Evolutionary conservation across 64 coral and sea anemone species (phyloP).

Genomic region (Montipora capricornis): DNA sequence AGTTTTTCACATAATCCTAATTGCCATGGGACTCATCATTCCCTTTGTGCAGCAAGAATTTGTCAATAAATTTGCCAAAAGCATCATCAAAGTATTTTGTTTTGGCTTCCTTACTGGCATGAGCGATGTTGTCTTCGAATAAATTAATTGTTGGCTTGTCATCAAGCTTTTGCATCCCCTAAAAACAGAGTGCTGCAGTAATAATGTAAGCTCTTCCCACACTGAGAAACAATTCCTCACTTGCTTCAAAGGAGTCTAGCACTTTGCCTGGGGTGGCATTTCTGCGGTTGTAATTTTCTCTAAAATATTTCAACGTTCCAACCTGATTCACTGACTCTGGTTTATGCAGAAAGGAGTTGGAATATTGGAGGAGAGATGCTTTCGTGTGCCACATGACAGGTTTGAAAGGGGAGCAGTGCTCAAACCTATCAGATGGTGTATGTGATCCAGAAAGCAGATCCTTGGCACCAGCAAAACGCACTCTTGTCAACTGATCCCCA

Average conservation of each 20-base stretch:
- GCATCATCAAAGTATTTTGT: slow-evolving; percentile 59
- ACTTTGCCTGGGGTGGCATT: slow-evolving; percentile 71
- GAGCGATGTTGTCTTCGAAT: slow-evolving; percentile 54
- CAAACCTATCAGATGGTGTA: slow-evolving; percentile 81
- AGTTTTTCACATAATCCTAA: slow-evolving; percentile 71
- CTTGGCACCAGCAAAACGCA: slow-evolving; percentile 80
- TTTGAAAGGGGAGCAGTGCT: slow-evolving; percentile 87
- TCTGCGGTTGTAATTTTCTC: slow-evolving; percentile 68
- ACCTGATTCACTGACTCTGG: slow-evolving; percentile 70
- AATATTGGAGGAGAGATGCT: slow-evolving; percentile 74
- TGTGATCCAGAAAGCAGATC: slow-evolving; percentile 74
- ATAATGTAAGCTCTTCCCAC: slow-evolving; percentile 64
- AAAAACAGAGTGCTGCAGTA: slow-evolving; percentile 55
- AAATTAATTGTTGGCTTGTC: slow-evolving; percentile 29
- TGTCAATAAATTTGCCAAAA: slow-evolving; percentile 77
- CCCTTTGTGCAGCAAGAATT: slow-evolving; percentile 65
- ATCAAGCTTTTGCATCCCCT: slow-evolving; percentile 36
- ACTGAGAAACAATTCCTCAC: slow-evolving; percentile 75
- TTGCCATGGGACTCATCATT: slow-evolving; percentile 27
- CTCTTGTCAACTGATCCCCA: slow-evolving; percentile 63
- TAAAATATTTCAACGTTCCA: slow-evolving; percentile 77
- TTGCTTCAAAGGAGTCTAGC: slow-evolving; percentile 63
- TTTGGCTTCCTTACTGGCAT: slow-evolving; percentile 10
- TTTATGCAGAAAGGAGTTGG: slow-evolving; percentile 75
- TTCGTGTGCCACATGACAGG: slow-evolving; percentile 85